Evolutionary conservation across 2,888 invertebrate species (phyloP).

Genomic region (Diarsia brunnea): DNA sequence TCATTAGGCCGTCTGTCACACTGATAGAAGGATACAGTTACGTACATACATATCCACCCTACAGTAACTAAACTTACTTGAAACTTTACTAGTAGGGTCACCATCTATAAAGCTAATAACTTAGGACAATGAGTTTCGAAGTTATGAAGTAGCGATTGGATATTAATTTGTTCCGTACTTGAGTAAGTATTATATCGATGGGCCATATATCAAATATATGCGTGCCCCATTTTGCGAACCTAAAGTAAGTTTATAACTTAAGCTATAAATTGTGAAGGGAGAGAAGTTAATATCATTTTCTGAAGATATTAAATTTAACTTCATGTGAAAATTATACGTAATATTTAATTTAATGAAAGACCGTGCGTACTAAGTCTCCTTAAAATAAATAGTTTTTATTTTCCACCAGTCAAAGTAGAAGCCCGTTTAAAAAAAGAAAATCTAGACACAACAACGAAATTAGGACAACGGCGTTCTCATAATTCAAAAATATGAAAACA

Average conservation of each 20-base stretch:
- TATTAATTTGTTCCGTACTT: constrained; percentile 48
- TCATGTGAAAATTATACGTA: constrained; percentile 8
- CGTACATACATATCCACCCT: constrained; percentile 56
- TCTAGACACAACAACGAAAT: constrained; percentile 11
- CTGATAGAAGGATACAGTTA: constrained; percentile 62
- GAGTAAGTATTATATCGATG: constrained; percentile 39
- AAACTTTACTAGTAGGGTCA: constrained; percentile 51
- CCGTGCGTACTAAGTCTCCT: neutral
- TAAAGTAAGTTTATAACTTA: constrained; percentile 50
- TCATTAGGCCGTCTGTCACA: constrained; percentile 69
- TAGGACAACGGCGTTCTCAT: constrained; percentile 4
- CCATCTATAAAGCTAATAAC: constrained; percentile 46
- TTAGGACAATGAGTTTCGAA: constrained; percentile 55
- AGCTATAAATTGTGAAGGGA: constrained; percentile 43
- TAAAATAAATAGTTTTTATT: neutral
- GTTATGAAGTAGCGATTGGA: constrained; percentile 44
- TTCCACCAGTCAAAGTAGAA: neutral
- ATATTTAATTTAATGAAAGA: neutral
- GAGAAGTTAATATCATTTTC: constrained; percentile 41
- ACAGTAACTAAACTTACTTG: constrained; percentile 48
- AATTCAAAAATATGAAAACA: constrained; percentile 16
- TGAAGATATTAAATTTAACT: constrained; percentile 33
- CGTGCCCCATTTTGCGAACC: constrained; percentile 50
- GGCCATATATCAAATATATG: constrained; percentile 48
- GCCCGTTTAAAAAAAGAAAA: neutral